Conservation (phyloP, 2,888 invertebrate genomes). For the Frankliniella intonsa region DNA sequence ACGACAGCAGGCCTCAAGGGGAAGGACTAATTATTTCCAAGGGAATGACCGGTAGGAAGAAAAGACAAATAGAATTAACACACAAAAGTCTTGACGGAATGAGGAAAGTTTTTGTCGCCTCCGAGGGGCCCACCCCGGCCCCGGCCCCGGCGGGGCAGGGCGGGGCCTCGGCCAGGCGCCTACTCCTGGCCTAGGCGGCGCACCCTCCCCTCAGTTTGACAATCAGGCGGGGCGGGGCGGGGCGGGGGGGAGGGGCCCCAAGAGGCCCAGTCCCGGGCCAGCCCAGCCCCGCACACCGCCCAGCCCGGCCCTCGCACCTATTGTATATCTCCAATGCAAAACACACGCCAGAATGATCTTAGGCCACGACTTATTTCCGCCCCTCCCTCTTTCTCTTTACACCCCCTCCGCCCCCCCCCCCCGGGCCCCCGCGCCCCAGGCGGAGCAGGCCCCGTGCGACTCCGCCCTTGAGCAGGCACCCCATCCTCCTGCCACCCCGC, state of each 20-base stretch:
- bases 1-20: too few relatives aligned
- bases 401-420: not conserved
- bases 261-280: not conserved
- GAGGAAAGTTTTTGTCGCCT: slow-evolving; percentile 19
- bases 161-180: too few relatives aligned
- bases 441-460: too few relatives aligned
- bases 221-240: not conserved
- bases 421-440: not conserved
- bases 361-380: not conserved
- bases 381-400: not conserved
- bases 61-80: slow-evolving; percentile 25
- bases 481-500: not conserved
- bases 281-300: not conserved
- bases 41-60: slow-evolving; percentile 16
- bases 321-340: slow-evolving; percentile 20
- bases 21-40: slow-evolving; percentile 1
- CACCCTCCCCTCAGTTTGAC: not conserved
- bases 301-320: not conserved
- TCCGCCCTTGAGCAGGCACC: too few relatives aligned
- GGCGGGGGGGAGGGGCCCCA: too few relatives aligned
- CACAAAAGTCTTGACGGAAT: slow-evolving; percentile 20
- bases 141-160: too few relatives aligned
- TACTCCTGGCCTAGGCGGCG: too few relatives aligned
- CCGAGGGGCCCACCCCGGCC: not conserved
- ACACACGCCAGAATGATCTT: not conserved